Evolutionary conservation across 1,140 invertebrate genomes (phyloP).

Genomic region (Streblospio benedicti): DNA sequence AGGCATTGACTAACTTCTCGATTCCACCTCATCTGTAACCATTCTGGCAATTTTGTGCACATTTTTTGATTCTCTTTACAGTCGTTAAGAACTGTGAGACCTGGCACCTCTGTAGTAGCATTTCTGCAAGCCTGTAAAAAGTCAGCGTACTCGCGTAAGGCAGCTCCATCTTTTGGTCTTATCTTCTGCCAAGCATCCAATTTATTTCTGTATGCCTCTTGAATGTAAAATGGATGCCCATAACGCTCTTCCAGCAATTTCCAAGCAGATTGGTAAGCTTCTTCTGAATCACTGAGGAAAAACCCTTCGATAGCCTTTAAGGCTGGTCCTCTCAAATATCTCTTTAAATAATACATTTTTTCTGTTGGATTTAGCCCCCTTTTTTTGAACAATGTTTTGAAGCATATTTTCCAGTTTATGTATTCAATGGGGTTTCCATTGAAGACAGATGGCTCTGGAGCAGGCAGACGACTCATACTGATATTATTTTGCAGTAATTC

Average conservation of each 20-base stretch:
- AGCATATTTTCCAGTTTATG: constrained; percentile 5
- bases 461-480: constrained; percentile 14
- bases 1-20: constrained; percentile 10
- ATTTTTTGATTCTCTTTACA: constrained; percentile 21
- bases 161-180: constrained; percentile 2
- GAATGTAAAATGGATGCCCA: background rate
- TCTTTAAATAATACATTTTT: constrained; percentile 7
- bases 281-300: constrained; percentile 6
- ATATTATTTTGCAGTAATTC: too few relatives aligned
- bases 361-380: background rate
- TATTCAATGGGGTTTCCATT: constrained; percentile 20
- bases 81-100: constrained; percentile 21
- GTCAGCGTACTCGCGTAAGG: constrained; percentile 18
- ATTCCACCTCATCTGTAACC: constrained; percentile 18
- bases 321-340: constrained; percentile 8
- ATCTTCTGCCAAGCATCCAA: constrained; percentile 12
- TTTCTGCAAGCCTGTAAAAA: constrained; percentile 20
- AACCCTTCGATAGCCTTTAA: constrained; percentile 2
- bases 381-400: background rate
- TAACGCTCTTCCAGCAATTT: background rate
- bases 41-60: constrained; percentile 22
- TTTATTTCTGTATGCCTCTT: constrained; percentile 5
- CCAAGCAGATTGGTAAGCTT: background rate
- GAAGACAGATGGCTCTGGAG: constrained; percentile 22
- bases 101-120: constrained; percentile 13